These are phyloP conservation scores for Neosilurus hyrtlii DNA, from an alignment of 2,797 vertebrate species.

Conservation along the genomic window DNA sequence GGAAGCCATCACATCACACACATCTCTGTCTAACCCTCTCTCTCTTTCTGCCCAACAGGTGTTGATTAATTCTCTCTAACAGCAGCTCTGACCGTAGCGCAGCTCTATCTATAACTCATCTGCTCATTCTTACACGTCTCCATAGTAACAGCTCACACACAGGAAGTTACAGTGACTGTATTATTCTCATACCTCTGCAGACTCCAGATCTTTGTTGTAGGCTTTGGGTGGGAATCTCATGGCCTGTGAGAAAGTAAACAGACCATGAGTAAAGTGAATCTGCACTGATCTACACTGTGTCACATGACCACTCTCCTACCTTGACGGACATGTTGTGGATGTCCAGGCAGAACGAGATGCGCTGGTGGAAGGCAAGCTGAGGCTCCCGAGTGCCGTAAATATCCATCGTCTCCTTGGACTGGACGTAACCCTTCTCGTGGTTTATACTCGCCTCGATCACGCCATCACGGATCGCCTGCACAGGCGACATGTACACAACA, in stretches of 20 bases:
- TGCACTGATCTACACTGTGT: neutral
- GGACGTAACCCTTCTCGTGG: constrained; percentile 95
- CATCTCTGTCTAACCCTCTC: too few species aligned
- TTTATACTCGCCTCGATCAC: constrained; percentile 98
- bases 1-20: too few species aligned
- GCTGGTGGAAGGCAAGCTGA: constrained; percentile 95
- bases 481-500: neutral
- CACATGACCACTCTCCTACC: constrained; percentile 65
- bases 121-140: neutral
- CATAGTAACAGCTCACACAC: too few species aligned
- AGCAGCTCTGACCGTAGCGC: neutral
- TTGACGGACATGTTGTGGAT: constrained; percentile 99
- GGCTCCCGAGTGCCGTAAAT: constrained; percentile 96
- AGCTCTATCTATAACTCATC: neutral
- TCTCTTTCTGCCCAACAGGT: neutral
- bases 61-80: neutral
- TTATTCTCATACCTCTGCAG: constrained; percentile 86
- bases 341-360: constrained; percentile 96
- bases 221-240: constrained; percentile 98
- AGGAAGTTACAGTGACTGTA: neutral
- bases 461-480: constrained; percentile 91
- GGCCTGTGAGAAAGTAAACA: constrained; percentile 72
- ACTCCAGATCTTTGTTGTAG: constrained; percentile 98
- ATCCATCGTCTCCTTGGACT: constrained; percentile 96
- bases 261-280: neutral